Base-by-base conservation (phyloP, 2,888 invertebrate genomes). In the Daptonema setosum region DNA sequence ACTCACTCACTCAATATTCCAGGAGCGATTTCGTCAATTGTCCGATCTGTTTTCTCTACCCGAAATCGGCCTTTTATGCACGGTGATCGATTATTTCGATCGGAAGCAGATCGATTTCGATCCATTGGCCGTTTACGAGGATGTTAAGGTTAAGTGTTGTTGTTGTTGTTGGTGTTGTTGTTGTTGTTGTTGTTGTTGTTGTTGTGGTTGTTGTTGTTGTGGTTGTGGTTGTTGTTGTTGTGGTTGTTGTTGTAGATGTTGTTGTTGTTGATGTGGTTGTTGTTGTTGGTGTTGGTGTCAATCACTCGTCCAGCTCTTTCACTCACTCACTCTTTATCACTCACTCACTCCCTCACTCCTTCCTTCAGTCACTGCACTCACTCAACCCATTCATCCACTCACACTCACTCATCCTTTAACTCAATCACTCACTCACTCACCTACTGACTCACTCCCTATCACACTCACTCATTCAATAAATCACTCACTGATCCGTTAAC, bases 11-110 rank as follows among this genome's bases (percentile, higher is more conserved):
- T n/a, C n/a, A n/a, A n/a, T n/a, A n/a, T n/a, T 50, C 55, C 28
- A 8, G 28, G 11, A 20, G 11, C 14, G 8, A 8, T 28, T 52
- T 26, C 20, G 11, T 17, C 93, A 95, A 71, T 75, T 95, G 64
- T 88, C 91, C 3, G 95, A 95, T 76, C 74, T 93, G 56, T 95
- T 95, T 75, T 90, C 91, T 8, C 83, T 93, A 51, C 93, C 95
- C 29, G 91, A 93, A 78, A 88, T 91, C 82, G 82, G 85, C 62
- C 75, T 95, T 48, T 75, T 93, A 2, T 86, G 88, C 65, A 87
- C 90, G 74, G 85, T 93, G 2, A 85, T 87, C 0, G 87, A 93
- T 74, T 87, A 83, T 75, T 90, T 93, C 68, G 81, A 84, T 62
- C 79, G 78, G 56, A 83, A 87, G 72, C 82, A 83, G 63, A 86